These are phyloP conservation scores for Melanitta fusca DNA, from an alignment of 2,797 vertebrate species.

Conservation along the genomic window DNA sequence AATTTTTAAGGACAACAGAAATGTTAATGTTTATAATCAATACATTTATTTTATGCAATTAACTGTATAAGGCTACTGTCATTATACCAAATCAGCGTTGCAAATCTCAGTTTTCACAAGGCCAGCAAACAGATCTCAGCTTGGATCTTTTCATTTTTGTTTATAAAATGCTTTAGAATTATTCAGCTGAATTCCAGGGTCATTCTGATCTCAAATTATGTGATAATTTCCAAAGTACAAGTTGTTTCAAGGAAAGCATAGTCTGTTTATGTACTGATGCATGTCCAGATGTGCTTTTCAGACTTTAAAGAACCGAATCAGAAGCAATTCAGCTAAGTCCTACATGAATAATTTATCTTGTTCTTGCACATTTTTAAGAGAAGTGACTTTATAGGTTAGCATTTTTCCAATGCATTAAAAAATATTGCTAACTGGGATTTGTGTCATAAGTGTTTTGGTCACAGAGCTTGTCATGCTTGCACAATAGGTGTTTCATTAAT, in stretches of 20 bases:
- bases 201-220: slow-evolving; percentile 39
- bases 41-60: background rate
- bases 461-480: background rate
- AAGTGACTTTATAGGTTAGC: background rate
- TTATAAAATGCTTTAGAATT: background rate
- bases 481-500: slow-evolving; percentile 22
- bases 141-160: slow-evolving; percentile 15
- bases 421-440: slow-evolving; percentile 9
- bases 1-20: background rate
- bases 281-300: slow-evolving; percentile 48
- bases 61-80: background rate
- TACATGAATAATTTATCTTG: slow-evolving; percentile 56
- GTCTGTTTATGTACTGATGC: slow-evolving; percentile 36
- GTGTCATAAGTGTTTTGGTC: background rate
- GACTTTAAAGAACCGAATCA: slow-evolving; percentile 40
- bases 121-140: background rate
- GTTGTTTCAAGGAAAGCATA: slow-evolving; percentile 32
- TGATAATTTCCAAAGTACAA: slow-evolving; percentile 52
- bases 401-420: slow-evolving; percentile 20
- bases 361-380: slow-evolving; percentile 11
- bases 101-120: slow-evolving; percentile 20
- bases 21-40: background rate
- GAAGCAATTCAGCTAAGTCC: slow-evolving; percentile 57
- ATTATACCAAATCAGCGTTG: background rate
- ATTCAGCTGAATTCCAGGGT: slow-evolving; percentile 30